A percentile compares a stretch with the other conserved stretches of the same genome.
phyloP scores from a whole-genome alignment of 2,888 invertebrate species.

The Lacanobia oleracea region DNA sequence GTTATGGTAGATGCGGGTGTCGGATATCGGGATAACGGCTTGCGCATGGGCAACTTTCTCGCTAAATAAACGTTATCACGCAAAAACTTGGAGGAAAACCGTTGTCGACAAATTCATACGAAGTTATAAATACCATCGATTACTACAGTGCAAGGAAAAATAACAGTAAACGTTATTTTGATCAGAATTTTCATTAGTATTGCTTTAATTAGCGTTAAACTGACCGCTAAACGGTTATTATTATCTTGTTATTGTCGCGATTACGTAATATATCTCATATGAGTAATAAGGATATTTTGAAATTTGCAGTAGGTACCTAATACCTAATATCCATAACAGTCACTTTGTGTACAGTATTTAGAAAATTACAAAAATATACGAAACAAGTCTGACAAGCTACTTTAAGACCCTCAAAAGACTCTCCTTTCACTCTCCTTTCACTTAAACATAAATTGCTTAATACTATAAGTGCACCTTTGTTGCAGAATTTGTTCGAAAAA shows the following conservation, averaged over 20 bases:
- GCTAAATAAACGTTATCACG: slow-evolving; percentile 69
- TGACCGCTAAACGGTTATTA: slow-evolving; percentile 48
- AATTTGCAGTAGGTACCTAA: not conserved
- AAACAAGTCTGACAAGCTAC: not conserved
- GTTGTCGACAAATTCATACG: slow-evolving; percentile 20
- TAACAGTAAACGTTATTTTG: slow-evolving; percentile 22
- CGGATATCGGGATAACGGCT: slow-evolving; percentile 28
- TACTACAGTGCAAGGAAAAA: slow-evolving; percentile 40
- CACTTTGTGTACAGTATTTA: not conserved
- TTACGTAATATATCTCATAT: slow-evolving; percentile 25
- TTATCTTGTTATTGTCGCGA: slow-evolving; percentile 50
- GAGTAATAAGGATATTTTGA: slow-evolving; percentile 32
- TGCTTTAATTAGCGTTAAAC: slow-evolving; percentile 46
- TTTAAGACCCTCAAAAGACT: not conserved
- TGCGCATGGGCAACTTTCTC: slow-evolving; percentile 77
- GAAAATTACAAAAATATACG: not conserved
- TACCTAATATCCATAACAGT: not conserved
- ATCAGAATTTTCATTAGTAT: slow-evolving; percentile 40
- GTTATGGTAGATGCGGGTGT: slow-evolving; percentile 45
- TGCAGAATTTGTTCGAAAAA: too few relatives aligned
- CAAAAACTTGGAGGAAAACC: slow-evolving; percentile 30
- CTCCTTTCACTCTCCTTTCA: not conserved
- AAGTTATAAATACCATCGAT: slow-evolving; percentile 40
- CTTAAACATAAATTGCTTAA: too few relatives aligned
- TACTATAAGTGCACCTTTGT: too few relatives aligned